Evolutionary conservation across 2,888 invertebrate genomes (phyloP).

Genomic region (Chaitophorus viminalis): DNA sequence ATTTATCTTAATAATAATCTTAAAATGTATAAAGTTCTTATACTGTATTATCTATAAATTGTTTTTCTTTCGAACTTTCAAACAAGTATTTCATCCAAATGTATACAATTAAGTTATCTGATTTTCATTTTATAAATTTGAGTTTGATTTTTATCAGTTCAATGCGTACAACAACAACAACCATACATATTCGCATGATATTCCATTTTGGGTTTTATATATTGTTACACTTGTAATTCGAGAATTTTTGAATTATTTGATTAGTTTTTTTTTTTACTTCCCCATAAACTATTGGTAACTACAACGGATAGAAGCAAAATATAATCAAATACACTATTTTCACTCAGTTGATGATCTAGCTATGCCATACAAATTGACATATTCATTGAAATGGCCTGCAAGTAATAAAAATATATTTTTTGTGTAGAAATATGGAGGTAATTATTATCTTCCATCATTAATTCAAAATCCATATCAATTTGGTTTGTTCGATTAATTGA

Average conservation of each 20-base stretch:
- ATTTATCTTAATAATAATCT: constrained; percentile 36
- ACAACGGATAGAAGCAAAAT: no score
- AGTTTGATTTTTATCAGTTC: constrained; percentile 29
- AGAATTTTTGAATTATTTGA: constrained; percentile 22
- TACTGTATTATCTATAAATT: constrained; percentile 8
- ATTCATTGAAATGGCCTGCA: no score
- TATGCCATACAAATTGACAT: no score
- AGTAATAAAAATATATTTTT: no score
- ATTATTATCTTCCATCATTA: no score
- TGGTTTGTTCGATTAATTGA: no score
- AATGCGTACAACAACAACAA: neutral
- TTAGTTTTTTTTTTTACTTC: neutral
- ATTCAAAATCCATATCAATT: no score
- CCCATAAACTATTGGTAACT: no score
- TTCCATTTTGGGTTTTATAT: neutral
- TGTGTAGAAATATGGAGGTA: no score
- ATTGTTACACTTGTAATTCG: constrained; percentile 1
- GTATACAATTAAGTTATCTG: constrained; percentile 32
- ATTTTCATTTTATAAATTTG: constrained; percentile 24
- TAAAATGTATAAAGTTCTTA: constrained; percentile 1
- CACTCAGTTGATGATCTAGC: no score
- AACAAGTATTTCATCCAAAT: constrained; percentile 12
- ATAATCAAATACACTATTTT: no score
- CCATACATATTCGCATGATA: neutral
- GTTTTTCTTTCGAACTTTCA: constrained; percentile 39